Base-by-base conservation (phyloP, 1,140 invertebrate genomes). In the Drosophila hydei region DNA sequence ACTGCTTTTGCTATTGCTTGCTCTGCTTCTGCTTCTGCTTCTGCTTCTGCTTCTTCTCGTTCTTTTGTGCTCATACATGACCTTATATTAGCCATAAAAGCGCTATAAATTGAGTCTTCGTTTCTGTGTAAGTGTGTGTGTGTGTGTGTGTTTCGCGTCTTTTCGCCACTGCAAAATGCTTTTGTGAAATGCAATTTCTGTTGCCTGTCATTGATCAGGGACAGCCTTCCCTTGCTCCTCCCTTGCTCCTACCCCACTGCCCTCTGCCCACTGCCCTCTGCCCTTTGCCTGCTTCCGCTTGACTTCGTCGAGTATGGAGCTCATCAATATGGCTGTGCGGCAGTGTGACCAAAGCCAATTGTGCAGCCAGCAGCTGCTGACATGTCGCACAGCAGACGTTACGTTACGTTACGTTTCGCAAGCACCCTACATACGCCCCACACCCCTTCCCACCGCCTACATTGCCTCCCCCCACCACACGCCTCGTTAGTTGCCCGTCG, bases 51-150 rank as follows among this genome's bases (percentile, higher is more conserved):
- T 27, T 47, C 5, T 12, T 18, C 2, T 2, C 14, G 38, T 16
- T 42, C n/a, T 16, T 14, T n/a, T 33, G 12, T 52, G 4, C 21
- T 14, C 27, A 33, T 47, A 19, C 23, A 36, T 52, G 68, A 56
- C 60, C 60, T 71, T 71, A 40, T 79, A 78, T 70, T 75, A 85
- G 68, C 68, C 73, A 63, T 60, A 79, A 72, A 75, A 77, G 60
- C 72, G 72, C 77, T 72, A 84, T 84, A 80, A 84, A 84, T 87
- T 74, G 63, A 61, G 63, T 18, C 58, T 61, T 21, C 23, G 23
- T 33, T 8, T 25, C 11, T 45, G 3, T 45, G n/a, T n/a, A n/a
- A n/a, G n/a, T 50, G 25, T 25, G 48, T 33, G 23, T 33, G 11
- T 14, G 16, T 45, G 3, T 43, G n/a, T 50, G n/a, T 23, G 19